These are phyloP conservation scores for Celastrina argiolus DNA, from an alignment of 2,888 invertebrate species.

Conservation along the genomic window DNA sequence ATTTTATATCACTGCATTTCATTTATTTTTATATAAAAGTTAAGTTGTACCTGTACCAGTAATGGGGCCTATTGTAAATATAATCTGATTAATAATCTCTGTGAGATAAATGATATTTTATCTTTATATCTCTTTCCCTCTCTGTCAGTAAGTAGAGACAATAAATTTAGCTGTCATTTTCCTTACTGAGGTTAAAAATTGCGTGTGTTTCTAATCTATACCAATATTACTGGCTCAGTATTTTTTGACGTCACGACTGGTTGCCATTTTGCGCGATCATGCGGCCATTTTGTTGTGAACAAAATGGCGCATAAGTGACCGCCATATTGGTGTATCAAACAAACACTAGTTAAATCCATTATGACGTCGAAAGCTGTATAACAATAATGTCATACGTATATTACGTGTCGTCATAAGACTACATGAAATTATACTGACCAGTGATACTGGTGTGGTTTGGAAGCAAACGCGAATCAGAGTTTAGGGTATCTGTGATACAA, in stretches of 20 bases:
- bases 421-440: neutral
- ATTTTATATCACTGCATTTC: too few species aligned
- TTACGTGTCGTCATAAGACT: too few species aligned
- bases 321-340: too few species aligned
- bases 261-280: too few species aligned
- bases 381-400: too few species aligned
- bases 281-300: too few species aligned
- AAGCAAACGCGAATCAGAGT: neutral
- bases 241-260: too few species aligned
- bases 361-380: too few species aligned
- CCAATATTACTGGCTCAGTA: too few species aligned
- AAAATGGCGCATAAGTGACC: too few species aligned
- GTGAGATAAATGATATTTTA: neutral
- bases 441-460: neutral
- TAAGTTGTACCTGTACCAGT: neutral
- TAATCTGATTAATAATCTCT: neutral
- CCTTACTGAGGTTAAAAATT: neutral
- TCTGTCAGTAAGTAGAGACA: neutral
- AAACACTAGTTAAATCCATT: too few species aligned
- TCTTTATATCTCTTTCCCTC: neutral
- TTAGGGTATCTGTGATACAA: slow-evolving; percentile 18
- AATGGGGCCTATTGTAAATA: slow-evolving; percentile 6
- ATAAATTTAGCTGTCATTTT: neutral
- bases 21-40: neutral
- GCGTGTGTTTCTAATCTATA: neutral